Conservation (phyloP, 2,888 invertebrate genomes). For the Polyommatus iphigenia region DNA sequence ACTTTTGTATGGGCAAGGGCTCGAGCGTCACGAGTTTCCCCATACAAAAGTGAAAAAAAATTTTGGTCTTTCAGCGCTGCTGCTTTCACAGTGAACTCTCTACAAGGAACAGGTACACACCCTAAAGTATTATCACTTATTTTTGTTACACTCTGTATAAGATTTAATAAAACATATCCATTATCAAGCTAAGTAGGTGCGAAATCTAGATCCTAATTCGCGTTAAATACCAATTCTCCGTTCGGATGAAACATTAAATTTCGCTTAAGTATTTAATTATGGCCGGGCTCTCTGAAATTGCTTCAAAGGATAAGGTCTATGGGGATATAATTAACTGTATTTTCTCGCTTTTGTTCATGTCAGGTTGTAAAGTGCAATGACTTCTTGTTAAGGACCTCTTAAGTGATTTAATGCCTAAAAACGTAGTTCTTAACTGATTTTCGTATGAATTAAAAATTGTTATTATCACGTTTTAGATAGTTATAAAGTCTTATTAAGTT, state of each 20-base stretch:
- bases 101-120: too few species aligned
- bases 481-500: too few species aligned
- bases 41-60: too few species aligned
- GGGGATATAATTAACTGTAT: slow-evolving; percentile 41
- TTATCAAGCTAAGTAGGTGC: not conserved
- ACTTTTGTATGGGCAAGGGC: too few species aligned
- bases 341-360: not conserved
- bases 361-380: slow-evolving; percentile 22
- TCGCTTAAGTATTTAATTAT: slow-evolving; percentile 40
- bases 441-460: too few species aligned
- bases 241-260: slow-evolving; percentile 30
- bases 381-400: not conserved
- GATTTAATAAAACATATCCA: too few species aligned
- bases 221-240: not conserved
- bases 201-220: not conserved
- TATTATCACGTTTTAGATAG: too few species aligned
- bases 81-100: too few species aligned
- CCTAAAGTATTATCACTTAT: too few species aligned
- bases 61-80: too few species aligned
- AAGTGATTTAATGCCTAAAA: not conserved
- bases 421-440: not conserved
- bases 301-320: slow-evolving; percentile 38
- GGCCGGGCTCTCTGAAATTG: slow-evolving; percentile 32
- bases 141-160: too few species aligned
- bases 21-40: too few species aligned